Evolutionary conservation across 2,113 vertebrate species (phyloP).

Genomic region (Australoheros scitulus): DNA sequence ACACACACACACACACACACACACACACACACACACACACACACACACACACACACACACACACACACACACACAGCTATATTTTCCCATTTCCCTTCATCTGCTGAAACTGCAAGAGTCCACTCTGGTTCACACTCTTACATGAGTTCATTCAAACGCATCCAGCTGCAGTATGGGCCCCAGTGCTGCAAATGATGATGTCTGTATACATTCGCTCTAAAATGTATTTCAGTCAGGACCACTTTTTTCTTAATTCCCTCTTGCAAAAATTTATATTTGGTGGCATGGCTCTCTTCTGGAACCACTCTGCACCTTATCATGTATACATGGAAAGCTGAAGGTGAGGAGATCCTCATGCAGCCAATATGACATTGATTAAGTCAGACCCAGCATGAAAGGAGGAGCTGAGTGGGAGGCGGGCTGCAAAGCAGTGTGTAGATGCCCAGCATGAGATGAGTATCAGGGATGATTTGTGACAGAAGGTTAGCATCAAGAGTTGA

Average conservation of each 20-base stretch:
- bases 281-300: not conserved
- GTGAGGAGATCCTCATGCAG: rapidly evolving
- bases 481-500: no score
- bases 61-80: not conserved
- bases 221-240: not conserved
- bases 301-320: not conserved
- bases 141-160: not conserved
- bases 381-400: not conserved
- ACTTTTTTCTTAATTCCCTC: not conserved
- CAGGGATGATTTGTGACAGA: no score
- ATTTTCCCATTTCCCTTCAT: conserved; percentile 5
- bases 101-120: not conserved
- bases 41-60: not conserved
- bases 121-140: conserved; percentile 9
- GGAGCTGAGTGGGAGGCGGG: not conserved
- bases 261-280: not conserved
- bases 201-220: not conserved
- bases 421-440: not conserved
- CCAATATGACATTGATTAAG: not conserved
- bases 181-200: not conserved
- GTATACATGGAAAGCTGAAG: not conserved
- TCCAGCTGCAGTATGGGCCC: not conserved
- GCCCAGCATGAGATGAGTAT: not conserved
- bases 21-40: not conserved
- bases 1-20: not conserved